A percentile compares a stretch with the other conserved stretches of the same genome.
phyloP scores from a whole-genome alignment of 1,140 invertebrate species.

The Leptopilina boulardi region DNA sequence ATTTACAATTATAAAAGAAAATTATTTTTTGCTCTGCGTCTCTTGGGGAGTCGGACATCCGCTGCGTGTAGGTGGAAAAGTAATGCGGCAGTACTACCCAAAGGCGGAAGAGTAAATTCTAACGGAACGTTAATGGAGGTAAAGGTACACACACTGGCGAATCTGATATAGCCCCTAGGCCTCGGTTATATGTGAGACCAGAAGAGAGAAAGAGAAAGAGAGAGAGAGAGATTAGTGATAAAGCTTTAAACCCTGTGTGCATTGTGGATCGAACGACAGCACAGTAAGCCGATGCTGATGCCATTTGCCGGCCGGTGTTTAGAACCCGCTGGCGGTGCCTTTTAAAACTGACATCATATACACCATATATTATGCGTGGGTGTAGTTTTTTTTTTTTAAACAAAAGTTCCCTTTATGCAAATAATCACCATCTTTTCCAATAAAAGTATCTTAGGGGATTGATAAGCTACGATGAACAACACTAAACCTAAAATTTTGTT shows the following conservation, averaged over 20 bases:
- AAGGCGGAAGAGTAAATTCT: slow-evolving; percentile 62
- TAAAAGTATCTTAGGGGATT: too few species aligned
- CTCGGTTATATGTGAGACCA: slow-evolving; percentile 13
- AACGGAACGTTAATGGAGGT: slow-evolving; percentile 66
- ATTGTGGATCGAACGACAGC: slow-evolving; percentile 62
- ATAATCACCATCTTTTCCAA: slow-evolving; percentile 28
- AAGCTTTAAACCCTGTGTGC: slow-evolving; percentile 51
- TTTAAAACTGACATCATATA: slow-evolving; percentile 57
- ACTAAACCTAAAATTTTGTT: too few species aligned
- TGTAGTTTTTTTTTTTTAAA: too few species aligned
- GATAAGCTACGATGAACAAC: too few species aligned
- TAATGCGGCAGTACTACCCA: slow-evolving; percentile 40
- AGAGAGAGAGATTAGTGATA: slow-evolving; percentile 60
- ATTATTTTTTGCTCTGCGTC: too few species aligned
- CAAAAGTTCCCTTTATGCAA: slow-evolving; percentile 45
- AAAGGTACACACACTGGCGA: slow-evolving; percentile 43
- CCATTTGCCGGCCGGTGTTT: slow-evolving; percentile 57
- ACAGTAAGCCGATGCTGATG: slow-evolving; percentile 60
- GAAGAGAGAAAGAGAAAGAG: slow-evolving; percentile 9
- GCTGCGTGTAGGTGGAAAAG: slow-evolving; percentile 30
- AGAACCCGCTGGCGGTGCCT: slow-evolving; percentile 60
- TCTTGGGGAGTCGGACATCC: slow-evolving; percentile 49
- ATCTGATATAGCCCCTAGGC: slow-evolving; percentile 22
- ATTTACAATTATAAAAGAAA: too few species aligned
- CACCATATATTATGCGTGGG: slow-evolving; percentile 52